These are phyloP conservation scores for Vidua macroura DNA, from an alignment of 2,113 vertebrate genomes.

Conservation along the genomic window DNA sequence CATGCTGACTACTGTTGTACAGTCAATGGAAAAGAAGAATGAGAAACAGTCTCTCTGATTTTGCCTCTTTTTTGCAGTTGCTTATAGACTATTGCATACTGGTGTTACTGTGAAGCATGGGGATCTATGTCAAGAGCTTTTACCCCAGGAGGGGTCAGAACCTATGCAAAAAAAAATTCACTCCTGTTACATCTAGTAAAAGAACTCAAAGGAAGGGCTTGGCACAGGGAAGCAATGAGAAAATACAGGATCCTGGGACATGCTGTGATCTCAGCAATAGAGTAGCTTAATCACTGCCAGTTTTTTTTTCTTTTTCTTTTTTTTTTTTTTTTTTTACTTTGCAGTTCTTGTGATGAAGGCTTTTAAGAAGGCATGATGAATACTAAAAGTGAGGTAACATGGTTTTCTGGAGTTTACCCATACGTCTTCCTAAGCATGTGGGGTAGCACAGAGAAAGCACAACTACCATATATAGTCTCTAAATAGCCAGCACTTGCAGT, in stretches of 20 bases:
- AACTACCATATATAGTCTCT: neutral
- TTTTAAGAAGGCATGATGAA: neutral
- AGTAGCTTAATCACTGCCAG: neutral
- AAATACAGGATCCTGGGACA: neutral
- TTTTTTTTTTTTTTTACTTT: neutral
- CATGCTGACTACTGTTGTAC: neutral
- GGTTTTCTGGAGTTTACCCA: neutral
- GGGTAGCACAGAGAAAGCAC: neutral
- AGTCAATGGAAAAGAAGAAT: neutral
- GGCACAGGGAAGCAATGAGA: neutral
- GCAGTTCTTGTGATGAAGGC: neutral
- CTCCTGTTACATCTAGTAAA: neutral
- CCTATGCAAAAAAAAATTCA: neutral
- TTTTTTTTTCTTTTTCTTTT: neutral
- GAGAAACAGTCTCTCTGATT: neutral
- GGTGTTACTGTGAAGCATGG: neutral
- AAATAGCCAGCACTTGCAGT: neutral
- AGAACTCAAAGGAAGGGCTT: neutral
- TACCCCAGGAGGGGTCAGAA: rapidly evolving
- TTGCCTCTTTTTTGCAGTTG: neutral
- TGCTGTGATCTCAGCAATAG: neutral
- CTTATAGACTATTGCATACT: neutral
- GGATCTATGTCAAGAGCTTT: neutral
- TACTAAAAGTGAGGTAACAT: neutral
- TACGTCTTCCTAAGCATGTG: neutral